Conservation (phyloP, 37 sponge, comb jelly and placozoan genomes). For the Theonella swinhoei region DNA sequence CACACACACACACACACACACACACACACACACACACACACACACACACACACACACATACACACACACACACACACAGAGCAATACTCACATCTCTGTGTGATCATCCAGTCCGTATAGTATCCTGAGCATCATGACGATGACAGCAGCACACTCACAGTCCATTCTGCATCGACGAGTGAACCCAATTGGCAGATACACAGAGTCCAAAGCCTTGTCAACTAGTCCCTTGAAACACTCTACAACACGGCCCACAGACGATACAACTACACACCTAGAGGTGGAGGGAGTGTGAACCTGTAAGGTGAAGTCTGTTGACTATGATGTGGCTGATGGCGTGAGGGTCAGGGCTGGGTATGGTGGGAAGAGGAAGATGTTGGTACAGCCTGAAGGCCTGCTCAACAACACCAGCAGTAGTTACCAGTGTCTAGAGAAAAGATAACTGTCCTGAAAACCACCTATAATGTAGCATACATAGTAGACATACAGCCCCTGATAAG, state of each 20-base stretch:
- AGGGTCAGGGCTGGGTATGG: slow-evolving; percentile 7
- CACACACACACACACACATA: slow-evolving; percentile 2
- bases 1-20: too few species aligned
- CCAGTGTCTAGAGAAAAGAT: neutral
- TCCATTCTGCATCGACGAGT: slow-evolving; percentile 29
- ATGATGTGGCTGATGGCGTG: slow-evolving; percentile 33
- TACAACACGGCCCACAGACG: too few species aligned
- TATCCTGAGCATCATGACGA: slow-evolving; percentile 48
- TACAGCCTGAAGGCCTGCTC: slow-evolving; percentile 7
- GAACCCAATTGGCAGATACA: neutral
- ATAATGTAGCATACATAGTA: too few species aligned
- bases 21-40: too few species aligned
- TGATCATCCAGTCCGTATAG: slow-evolving; percentile 57
- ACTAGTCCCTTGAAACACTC: slow-evolving; percentile 21
- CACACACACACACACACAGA: neutral
- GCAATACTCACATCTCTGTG: slow-evolving; percentile 60
- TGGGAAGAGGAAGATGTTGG: slow-evolving; percentile 9
- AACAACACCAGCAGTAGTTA: neutral
- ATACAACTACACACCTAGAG: too few species aligned
- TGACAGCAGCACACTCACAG: slow-evolving; percentile 43
- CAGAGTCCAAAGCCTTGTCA: slow-evolving; percentile 15
- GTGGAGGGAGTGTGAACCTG: slow-evolving; percentile 2
- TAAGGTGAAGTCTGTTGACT: slow-evolving; percentile 33
- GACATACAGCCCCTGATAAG: neutral
- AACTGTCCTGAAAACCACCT: neutral